A percentile compares a stretch with the other conserved stretches of the same genome.
Evolutionary conservation across 2,888 invertebrate genomes (phyloP).

Genomic region (Lycophotia porphyrea): DNA sequence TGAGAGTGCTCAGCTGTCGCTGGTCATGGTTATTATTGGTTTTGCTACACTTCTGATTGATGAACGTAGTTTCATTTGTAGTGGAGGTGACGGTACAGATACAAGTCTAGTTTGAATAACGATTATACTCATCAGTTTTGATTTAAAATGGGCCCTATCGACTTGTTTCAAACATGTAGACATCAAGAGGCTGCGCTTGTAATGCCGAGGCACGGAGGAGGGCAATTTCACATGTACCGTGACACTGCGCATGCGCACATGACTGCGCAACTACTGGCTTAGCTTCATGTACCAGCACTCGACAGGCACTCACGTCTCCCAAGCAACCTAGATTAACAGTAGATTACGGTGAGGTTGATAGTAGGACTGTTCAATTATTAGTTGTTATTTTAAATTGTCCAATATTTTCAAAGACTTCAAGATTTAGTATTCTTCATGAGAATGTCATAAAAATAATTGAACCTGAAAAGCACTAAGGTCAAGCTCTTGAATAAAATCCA

Average conservation of each 20-base stretch:
- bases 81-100: neutral
- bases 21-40: constrained; percentile 11
- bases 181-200: neutral
- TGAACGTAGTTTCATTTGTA: neutral
- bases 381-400: neutral
- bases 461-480: neutral
- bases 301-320: neutral
- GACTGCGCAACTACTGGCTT: neutral
- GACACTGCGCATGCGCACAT: constrained; percentile 16
- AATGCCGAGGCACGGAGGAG: neutral
- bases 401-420: neutral
- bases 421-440: neutral
- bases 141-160: too few relatives aligned
- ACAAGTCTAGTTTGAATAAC: neutral
- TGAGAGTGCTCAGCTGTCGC: constrained; percentile 26
- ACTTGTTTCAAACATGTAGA: neutral
- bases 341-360: neutral
- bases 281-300: neutral
- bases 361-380: neutral
- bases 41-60: constrained; percentile 32
- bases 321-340: neutral
- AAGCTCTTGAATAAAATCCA: constrained; percentile 11
- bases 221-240: neutral
- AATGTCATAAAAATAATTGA: neutral
- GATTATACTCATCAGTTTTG: neutral